Base-by-base conservation (phyloP, 1,140 invertebrate species). In the Cotesia chilonis region DNA sequence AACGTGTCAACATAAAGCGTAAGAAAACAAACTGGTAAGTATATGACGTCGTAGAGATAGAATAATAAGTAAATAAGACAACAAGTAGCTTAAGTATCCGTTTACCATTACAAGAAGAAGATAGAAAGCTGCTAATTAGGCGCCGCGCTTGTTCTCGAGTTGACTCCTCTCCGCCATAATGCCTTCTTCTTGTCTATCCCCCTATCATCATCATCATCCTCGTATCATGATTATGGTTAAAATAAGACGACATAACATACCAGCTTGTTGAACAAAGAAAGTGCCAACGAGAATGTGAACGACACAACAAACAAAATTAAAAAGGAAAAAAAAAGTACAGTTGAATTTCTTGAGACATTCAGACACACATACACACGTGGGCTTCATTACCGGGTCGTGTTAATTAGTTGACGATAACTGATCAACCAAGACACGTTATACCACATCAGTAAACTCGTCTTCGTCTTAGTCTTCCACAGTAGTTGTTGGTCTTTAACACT, bases 371-470 rank as follows among this genome's bases (percentile, higher is more conserved):
- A 81, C 80, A 84, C 81, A 80, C 79, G 78, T 76, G 59, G 47
- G 81, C 81, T 84, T 85, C 84, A 84, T 85, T 84, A 85, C 82
- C 79, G 79, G 79, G 73, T 77, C 82, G 80, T 84, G 83, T 85
- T 85, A 85, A 85, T 85, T 84, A 85, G 83, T 80, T 75, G 77
- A 76, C 79, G 81, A 83, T 83, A 83, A 76, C 77, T 76, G 81
- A 81, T 84, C 83, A 78, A 77, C 75, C 76, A 17, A 41, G 60
- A 59, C 68, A 41, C 68, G 37, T 63, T 55, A 41, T 17, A 73
- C 67, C 74, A 72, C 51, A 47, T 47, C 41, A 61, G 74, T 77
- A 75, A 77, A 75, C 78, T 72, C 71, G 67, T 69, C 70, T 75
- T 73, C 75, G 73, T 66, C 70, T 59, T 59, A 9, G 54, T 55